These are phyloP conservation scores for Capreolus pygargus DNA, from an alignment of 2,113 vertebrate genomes.

Conservation along the genomic window DNA sequence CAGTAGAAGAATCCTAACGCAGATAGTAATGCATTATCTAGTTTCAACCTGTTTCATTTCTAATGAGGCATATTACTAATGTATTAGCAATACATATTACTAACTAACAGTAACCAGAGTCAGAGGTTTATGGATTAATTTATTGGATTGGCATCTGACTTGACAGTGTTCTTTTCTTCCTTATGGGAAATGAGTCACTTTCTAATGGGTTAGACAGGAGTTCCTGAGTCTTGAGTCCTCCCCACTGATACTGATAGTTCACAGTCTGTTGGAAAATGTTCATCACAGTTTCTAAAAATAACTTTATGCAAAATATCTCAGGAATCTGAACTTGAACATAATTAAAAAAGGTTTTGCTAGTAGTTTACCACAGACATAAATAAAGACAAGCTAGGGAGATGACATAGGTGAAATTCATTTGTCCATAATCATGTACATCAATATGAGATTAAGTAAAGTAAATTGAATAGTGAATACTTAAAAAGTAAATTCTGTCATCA, in stretches of 20 bases:
- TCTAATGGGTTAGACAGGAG: neutral
- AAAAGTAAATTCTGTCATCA: neutral
- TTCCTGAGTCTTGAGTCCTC: neutral
- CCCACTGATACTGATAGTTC: accelerated
- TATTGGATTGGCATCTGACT: neutral
- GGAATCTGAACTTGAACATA: neutral
- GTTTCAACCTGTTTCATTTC: neutral
- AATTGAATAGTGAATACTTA: neutral
- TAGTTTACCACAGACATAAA: neutral
- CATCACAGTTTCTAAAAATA: neutral
- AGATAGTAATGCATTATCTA: neutral
- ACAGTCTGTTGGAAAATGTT: neutral
- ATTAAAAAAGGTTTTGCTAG: neutral
- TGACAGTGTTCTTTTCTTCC: neutral
- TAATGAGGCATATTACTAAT: neutral
- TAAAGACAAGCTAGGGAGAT: neutral
- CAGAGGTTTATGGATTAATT: neutral
- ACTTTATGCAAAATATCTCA: neutral
- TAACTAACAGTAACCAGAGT: neutral
- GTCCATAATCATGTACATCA: neutral
- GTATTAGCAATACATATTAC: neutral
- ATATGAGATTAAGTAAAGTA: neutral
- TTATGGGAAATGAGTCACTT: neutral
- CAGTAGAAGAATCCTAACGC: neutral
- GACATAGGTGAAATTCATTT: neutral